Conservation (phyloP, 2,888 invertebrate genomes). For the Pristionchus maxplancki region DNA sequence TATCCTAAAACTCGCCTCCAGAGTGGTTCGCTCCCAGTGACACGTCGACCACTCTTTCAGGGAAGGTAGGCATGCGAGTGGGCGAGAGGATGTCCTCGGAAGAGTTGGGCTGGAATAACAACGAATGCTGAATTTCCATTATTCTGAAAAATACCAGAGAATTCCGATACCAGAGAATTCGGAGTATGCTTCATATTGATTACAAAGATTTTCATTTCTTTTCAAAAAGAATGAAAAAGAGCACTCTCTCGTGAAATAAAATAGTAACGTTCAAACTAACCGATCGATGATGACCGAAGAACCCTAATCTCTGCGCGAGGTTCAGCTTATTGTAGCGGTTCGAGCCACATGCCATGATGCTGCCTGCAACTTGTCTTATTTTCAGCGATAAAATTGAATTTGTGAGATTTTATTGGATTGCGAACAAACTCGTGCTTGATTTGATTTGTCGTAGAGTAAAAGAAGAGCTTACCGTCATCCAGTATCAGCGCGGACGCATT, state of each 20-base stretch:
- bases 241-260: not conserved
- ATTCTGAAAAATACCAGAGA: too few relatives aligned
- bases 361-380: slow-evolving; percentile 78
- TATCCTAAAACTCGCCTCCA: slow-evolving; percentile 62
- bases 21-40: slow-evolving; percentile 83
- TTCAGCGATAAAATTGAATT: too few relatives aligned
- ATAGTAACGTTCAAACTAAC: slow-evolving; percentile 51
- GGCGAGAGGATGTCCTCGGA: slow-evolving; percentile 79
- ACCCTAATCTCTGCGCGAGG: slow-evolving; percentile 80
- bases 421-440: too few relatives aligned
- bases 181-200: too few relatives aligned
- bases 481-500: slow-evolving; percentile 61
- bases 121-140: too few relatives aligned
- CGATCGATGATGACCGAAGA: slow-evolving; percentile 79
- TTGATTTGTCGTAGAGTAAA: not conserved
- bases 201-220: too few relatives aligned
- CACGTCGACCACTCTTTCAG: slow-evolving; percentile 82
- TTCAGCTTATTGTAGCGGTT: slow-evolving; percentile 84
- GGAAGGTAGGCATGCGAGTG: slow-evolving; percentile 80
- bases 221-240: too few relatives aligned
- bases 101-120: not conserved
- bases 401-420: too few relatives aligned
- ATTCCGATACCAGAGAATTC: too few relatives aligned
- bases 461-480: slow-evolving; percentile 55
- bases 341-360: slow-evolving; percentile 83